Conservation (phyloP, 2,888 invertebrate genomes). For the Ophion costatus region DNA sequence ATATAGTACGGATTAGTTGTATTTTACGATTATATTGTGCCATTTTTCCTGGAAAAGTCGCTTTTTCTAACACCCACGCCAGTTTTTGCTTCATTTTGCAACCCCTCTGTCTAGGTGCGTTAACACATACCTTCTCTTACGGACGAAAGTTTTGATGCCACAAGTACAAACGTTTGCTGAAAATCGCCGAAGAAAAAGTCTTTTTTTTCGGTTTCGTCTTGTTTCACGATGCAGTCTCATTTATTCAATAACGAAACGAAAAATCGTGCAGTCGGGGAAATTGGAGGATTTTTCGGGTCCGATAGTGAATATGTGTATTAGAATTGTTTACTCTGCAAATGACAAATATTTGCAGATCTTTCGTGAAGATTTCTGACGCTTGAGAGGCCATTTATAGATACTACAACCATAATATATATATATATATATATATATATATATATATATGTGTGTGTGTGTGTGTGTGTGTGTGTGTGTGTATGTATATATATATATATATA, state of each 20-base stretch:
- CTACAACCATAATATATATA: conserved; percentile 6
- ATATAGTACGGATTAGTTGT: conserved; percentile 56
- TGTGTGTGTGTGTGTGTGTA: too few relatives aligned
- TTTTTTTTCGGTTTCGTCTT: neutral
- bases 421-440: neutral
- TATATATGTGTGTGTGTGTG: too few relatives aligned
- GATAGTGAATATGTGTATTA: conserved; percentile 19
- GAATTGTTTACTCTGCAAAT: conserved; percentile 38
- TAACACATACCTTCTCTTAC: neutral
- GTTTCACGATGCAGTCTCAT: neutral
- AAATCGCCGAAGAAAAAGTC: neutral
- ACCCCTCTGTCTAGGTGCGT: conserved; percentile 8
- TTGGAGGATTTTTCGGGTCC: conserved; percentile 10
- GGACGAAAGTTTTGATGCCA: neutral
- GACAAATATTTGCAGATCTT: conserved; percentile 63
- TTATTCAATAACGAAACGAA: conserved; percentile 5
- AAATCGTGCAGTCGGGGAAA: neutral
- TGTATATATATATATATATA: too few relatives aligned
- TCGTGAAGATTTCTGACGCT: conserved; percentile 59
- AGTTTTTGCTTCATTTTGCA: conserved; percentile 23
- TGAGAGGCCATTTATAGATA: neutral
- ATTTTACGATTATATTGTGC: conserved; percentile 65
- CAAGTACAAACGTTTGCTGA: neutral
- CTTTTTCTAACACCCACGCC: conserved; percentile 22
- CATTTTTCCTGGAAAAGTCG: conserved; percentile 29